phyloP scores from a whole-genome alignment of 1,140 invertebrate genomes.

The Stegodyphus dumicola region DNA sequence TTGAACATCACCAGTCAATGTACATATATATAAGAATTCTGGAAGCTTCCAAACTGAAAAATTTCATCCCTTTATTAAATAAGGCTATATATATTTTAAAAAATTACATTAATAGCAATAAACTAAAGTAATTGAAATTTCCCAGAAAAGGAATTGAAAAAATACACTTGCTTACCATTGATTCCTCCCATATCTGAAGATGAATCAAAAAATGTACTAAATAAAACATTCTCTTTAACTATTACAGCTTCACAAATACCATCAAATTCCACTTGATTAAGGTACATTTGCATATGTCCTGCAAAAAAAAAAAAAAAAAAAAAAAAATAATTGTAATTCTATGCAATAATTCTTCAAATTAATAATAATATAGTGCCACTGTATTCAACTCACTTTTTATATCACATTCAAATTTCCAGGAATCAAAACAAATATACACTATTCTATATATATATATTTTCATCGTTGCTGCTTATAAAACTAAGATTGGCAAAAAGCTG shows the following conservation, averaged over 20 bases:
- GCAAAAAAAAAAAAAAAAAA: conserved; percentile 13
- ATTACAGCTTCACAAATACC: conserved; percentile 41
- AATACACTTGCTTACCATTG: conserved; percentile 27
- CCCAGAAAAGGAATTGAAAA: background rate
- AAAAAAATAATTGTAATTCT: background rate
- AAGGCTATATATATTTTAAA: background rate
- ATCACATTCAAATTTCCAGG: too few species aligned
- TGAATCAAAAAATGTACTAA: conserved; percentile 29
- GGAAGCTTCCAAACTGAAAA: conserved; percentile 50
- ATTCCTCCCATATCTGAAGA: conserved; percentile 35
- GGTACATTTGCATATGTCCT: conserved; percentile 28
- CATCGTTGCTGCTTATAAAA: too few species aligned
- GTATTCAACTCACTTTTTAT: too few species aligned
- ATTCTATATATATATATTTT: too few species aligned
- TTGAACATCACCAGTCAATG: conserved; percentile 35
- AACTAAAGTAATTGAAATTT: background rate
- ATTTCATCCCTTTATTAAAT: background rate
- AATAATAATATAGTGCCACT: too few species aligned
- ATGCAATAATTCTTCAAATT: too few species aligned
- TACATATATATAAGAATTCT: conserved; percentile 40
- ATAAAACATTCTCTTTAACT: conserved; percentile 41
- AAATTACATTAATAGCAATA: background rate
- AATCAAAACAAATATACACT: too few species aligned
- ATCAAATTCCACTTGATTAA: conserved; percentile 14
- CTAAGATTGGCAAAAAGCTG: too few species aligned